These are phyloP conservation scores for Ladona fulva DNA, from an alignment of 1,140 invertebrate species.

Conservation along the genomic window DNA sequence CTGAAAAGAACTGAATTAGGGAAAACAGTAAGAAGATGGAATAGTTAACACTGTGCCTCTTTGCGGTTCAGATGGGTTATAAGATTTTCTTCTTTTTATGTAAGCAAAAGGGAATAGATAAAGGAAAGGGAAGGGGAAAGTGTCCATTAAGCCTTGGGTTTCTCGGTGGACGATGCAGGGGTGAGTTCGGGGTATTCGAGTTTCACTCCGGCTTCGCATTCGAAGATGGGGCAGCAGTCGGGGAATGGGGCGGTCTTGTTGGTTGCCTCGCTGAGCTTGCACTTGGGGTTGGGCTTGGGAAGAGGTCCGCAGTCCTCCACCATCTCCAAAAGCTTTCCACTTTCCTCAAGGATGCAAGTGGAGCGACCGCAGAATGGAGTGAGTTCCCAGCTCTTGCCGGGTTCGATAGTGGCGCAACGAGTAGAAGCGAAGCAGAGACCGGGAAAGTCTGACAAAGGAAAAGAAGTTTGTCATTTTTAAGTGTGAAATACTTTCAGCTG, in stretches of 20 bases:
- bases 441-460: slow-evolving; percentile 64
- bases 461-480: no score
- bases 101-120: neutral
- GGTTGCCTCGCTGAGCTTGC: slow-evolving; percentile 74
- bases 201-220: slow-evolving; percentile 71
- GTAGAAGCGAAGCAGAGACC: slow-evolving; percentile 82
- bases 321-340: slow-evolving; percentile 65
- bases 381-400: slow-evolving; percentile 72
- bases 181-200: slow-evolving; percentile 74
- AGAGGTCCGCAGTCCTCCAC: slow-evolving; percentile 79
- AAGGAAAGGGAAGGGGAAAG: neutral
- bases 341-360: slow-evolving; percentile 58
- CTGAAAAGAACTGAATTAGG: no score
- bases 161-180: slow-evolving; percentile 30
- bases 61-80: no score
- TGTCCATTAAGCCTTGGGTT: slow-evolving; percentile 26
- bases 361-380: slow-evolving; percentile 79
- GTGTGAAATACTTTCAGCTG: neutral
- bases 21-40: no score
- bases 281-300: slow-evolving; percentile 74
- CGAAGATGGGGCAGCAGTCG: slow-evolving; percentile 72
- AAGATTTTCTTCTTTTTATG: no score
- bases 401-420: slow-evolving; percentile 74
- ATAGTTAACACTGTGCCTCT: no score
- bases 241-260: slow-evolving; percentile 82